Conservation (phyloP, 64 coral and sea anemone genomes). For the Pocillopora verrucosa region DNA sequence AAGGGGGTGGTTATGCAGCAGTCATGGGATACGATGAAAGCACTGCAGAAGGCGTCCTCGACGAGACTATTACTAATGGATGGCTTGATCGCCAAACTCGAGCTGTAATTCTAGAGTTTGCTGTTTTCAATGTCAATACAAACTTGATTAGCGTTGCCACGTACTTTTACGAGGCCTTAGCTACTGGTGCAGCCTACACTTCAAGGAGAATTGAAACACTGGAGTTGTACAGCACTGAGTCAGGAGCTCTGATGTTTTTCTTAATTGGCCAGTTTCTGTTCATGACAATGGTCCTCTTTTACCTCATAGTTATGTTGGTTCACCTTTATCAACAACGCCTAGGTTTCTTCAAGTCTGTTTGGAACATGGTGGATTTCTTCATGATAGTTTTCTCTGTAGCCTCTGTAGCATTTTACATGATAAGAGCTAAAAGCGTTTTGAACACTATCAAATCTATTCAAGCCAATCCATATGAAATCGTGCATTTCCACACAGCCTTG, state of each 20-base stretch:
- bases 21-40: conserved; percentile 49
- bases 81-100: conserved; percentile 63
- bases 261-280: conserved; percentile 58
- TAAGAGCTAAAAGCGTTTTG: conserved; percentile 42
- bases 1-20: conserved; percentile 73
- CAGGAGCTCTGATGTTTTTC: conserved; percentile 36
- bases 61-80: neutral
- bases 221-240: conserved; percentile 52
- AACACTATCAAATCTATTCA: conserved; percentile 20
- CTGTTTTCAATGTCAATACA: conserved; percentile 55
- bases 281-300: conserved; percentile 50
- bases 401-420: conserved; percentile 49
- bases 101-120: conserved; percentile 61
- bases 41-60: conserved; percentile 18
- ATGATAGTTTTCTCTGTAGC: conserved; percentile 26
- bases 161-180: conserved; percentile 52
- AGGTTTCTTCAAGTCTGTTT: conserved; percentile 52
- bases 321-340: conserved; percentile 27
- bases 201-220: conserved; percentile 52
- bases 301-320: conserved; percentile 25
- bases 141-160: conserved; percentile 48
- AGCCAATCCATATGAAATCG: conserved; percentile 57
- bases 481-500: conserved; percentile 42
- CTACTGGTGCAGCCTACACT: conserved; percentile 24
- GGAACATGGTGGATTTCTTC: conserved; percentile 44